phyloP scores from a whole-genome alignment of 2,888 invertebrate species.

The Dastarcus helophoroides region DNA sequence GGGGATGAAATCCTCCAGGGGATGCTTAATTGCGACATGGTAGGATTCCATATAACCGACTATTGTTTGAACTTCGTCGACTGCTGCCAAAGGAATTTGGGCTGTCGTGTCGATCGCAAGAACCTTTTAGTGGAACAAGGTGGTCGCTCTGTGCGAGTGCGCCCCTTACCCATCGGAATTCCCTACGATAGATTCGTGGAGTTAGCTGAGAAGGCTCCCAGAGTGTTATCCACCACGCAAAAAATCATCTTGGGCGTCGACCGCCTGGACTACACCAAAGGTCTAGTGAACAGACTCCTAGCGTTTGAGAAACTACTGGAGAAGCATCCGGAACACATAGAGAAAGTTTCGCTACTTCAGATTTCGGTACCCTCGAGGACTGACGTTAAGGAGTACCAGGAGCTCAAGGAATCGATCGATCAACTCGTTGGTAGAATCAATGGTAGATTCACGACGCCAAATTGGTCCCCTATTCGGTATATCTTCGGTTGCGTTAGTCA shows the following conservation, averaged over 20 bases:
- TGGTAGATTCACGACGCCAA: conserved; percentile 79
- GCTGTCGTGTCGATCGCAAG: conserved; percentile 80
- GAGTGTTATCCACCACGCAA: conserved; percentile 56
- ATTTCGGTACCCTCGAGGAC: conserved; percentile 82
- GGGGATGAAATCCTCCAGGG: conserved; percentile 90
- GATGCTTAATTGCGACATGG: conserved; percentile 85
- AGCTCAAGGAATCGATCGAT: conserved; percentile 78
- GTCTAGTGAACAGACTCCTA: conserved; percentile 69
- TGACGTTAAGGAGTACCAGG: conserved; percentile 82
- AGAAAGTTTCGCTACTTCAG: conserved; percentile 73
- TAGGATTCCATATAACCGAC: conserved; percentile 84
- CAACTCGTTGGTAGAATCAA: conserved; percentile 81
- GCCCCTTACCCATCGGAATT: conserved; percentile 81
- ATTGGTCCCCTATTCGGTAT: conserved; percentile 81
- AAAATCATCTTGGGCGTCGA: conserved; percentile 82
- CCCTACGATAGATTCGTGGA: conserved; percentile 79
- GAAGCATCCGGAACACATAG: conserved; percentile 75
- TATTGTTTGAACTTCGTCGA: conserved; percentile 87
- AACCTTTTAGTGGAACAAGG: conserved; percentile 79
- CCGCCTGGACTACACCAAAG: conserved; percentile 84
- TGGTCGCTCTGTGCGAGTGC: conserved; percentile 70
- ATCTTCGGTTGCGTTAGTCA: conserved; percentile 83
- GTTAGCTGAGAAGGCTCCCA: conserved; percentile 57
- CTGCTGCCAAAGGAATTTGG: conserved; percentile 76
- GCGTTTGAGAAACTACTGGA: conserved; percentile 73